phyloP scores from a whole-genome alignment of 2,797 vertebrate species.

The Psittacula echo region DNA sequence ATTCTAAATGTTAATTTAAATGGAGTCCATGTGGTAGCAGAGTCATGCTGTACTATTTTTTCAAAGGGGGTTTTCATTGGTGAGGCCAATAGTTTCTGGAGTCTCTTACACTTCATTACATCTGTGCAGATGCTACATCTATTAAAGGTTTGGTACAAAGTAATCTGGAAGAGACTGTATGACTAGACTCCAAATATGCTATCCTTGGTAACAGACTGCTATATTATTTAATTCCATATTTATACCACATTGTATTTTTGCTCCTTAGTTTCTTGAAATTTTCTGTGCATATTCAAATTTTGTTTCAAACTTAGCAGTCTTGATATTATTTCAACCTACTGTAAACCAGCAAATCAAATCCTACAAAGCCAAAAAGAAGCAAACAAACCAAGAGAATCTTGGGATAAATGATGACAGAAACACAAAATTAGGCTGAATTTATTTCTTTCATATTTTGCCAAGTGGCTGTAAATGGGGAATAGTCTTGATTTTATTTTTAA shows the following conservation, averaged over 20 bases:
- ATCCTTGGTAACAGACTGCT: background rate
- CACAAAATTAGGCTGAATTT: background rate
- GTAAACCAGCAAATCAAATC: background rate
- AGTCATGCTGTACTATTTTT: background rate
- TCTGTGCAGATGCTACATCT: background rate
- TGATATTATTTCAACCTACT: background rate
- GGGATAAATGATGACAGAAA: background rate
- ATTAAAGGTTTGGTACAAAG: background rate
- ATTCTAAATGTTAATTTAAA: conserved; percentile 12
- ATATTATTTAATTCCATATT: background rate
- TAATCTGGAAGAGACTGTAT: background rate
- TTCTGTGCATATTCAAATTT: background rate
- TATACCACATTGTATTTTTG: background rate
- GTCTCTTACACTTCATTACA: background rate
- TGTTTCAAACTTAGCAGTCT: background rate
- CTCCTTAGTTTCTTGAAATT: background rate
- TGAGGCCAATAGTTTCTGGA: background rate
- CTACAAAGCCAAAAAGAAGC: background rate
- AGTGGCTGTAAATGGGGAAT: background rate
- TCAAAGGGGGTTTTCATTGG: background rate
- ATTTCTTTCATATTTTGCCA: conserved; percentile 9
- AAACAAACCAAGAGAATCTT: background rate
- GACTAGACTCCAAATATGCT: background rate
- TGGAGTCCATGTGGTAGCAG: background rate
- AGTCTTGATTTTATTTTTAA: conserved; percentile 9